Evolutionary conservation across 2,888 invertebrate genomes (phyloP), one percentile per base, ranked within the genome.

Genomic region (Phalera bucephala): DNA sequence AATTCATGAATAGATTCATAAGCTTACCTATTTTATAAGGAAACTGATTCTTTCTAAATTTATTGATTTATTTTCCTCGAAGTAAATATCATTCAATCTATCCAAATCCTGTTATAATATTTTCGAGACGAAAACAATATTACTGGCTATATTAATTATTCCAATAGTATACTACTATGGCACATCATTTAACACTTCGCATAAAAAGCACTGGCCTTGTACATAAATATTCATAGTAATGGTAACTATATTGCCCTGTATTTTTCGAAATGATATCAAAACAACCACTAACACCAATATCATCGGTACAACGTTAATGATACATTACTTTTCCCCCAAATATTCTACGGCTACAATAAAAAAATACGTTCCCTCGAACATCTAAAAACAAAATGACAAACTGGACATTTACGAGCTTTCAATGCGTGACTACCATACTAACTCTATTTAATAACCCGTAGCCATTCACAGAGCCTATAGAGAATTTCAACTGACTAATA

Each of bases 351-450:
- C 19, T 19, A 9, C 13, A 17, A n/a, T 21, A 19, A 23, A 15
- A 10, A 3, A 6, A 19, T 12, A 12, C 36, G 39, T 41, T 50
- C 39, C 31, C 40, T 44, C 34, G 40, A 32, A 21, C n/a, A 31
- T 49, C 35, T 42, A 36, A 25, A 34, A 31, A 11, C 15, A 17
- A 30, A 44, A 40, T 51, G 46, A 43, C 46, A 46, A 42, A 33
- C 43, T 45, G 14, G 42, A 50, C 59, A 21, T 52, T 52, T 49
- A 58, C 46, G 41, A 52, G 35, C 15, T 30, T 10, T 14, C 4
- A 7, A 33, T 29, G 31, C 59, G 57, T 57, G 57, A 52, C 34
- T 6, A 19, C 13, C 23, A 15, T 57, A 43, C 46, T 43, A 40
- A 60, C 28, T 7, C 4, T 28, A 45, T 45, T 37, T 32, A 36